Percentiles rank a stretch among this genome's conserved stretches.
These are phyloP conservation scores for Acanthiza pusilla DNA, from an alignment of 2,797 vertebrate genomes.

Conservation along the genomic window DNA sequence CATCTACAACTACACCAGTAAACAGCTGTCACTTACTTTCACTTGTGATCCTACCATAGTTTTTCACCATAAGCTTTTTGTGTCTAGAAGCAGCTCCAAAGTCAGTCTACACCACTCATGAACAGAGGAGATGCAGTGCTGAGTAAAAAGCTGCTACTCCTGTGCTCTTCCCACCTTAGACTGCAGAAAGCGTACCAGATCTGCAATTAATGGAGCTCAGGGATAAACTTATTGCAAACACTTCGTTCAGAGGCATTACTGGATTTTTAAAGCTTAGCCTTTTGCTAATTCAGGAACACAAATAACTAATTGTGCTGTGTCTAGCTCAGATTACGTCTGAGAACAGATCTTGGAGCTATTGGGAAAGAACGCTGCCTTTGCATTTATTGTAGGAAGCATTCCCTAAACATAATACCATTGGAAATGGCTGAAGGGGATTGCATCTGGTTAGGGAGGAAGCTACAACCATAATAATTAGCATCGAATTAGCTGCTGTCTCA, in stretches of 20 bases:
- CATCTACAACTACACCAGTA: background rate
- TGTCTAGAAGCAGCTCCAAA: background rate
- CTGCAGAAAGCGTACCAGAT: background rate
- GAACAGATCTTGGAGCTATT: background rate
- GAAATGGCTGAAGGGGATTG: background rate
- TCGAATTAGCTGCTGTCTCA: background rate
- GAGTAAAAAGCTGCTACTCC: background rate
- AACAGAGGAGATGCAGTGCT: background rate
- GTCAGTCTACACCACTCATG: background rate
- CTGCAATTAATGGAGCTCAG: background rate
- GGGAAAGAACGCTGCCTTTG: background rate
- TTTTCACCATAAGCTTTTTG: background rate
- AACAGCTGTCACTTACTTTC: background rate
- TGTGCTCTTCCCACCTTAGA: background rate
- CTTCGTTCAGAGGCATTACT: background rate
- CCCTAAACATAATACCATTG: background rate
- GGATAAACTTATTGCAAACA: background rate
- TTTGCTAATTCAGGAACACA: background rate
- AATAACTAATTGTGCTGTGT: background rate
- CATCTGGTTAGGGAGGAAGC: slow-evolving; percentile 9
- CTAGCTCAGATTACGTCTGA: background rate
- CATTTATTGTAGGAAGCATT: background rate
- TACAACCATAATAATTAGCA: slow-evolving; percentile 4
- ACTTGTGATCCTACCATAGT: background rate
- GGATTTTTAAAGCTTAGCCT: slow-evolving; percentile 5